Base-by-base conservation (phyloP, 2,113 vertebrate species). In the Tonatia bakeri region DNA sequence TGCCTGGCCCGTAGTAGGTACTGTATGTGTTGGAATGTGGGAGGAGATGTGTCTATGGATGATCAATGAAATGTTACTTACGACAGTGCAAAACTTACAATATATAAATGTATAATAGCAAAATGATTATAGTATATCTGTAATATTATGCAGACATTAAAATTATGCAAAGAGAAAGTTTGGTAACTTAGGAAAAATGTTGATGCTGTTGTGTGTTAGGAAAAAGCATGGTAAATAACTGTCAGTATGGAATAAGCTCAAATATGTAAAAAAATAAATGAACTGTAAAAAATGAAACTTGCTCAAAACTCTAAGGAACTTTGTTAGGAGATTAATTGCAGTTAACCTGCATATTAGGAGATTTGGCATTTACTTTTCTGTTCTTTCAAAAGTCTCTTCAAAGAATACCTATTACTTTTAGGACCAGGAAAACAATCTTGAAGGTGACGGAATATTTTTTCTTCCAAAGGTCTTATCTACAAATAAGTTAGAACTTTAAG, bases 261-360 rank as follows among this genome's bases (percentile, higher is more conserved):
- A 69, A 50, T 82, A 76, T 40, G 24, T 82, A 65, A 54, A 96
- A 95, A 92, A 76, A 59, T 86, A 90, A 90, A 75, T 84, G 15
- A 40, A 54, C 64, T 59, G 20, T 67, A 52, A 87, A 94, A 86
- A 69, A 65, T 64, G 31, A n/a, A 67, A 67, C 33, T 17, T 65
- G 61, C 40, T 45, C 7, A 33, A 54, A 87, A 67, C 12, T 17
- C 3, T 61, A 85, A 81, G 61, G 61, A 64, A 64, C 61, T 36
- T 70, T 81, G 14, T 80, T 50, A 93, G 52, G 82, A 80, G 33
- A 56, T 93, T 72, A 87, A 38, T 26, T 82, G 36, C 38, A 59
- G 47, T 82, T 83, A 79, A 50, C 5, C 3, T 94, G 4, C 33
- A 56, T 24, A 31, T 80, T 84, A 79, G 52, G 14, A 64, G 33